Conservation (phyloP, 2,888 invertebrate species). For the Acrobasis consociella region DNA sequence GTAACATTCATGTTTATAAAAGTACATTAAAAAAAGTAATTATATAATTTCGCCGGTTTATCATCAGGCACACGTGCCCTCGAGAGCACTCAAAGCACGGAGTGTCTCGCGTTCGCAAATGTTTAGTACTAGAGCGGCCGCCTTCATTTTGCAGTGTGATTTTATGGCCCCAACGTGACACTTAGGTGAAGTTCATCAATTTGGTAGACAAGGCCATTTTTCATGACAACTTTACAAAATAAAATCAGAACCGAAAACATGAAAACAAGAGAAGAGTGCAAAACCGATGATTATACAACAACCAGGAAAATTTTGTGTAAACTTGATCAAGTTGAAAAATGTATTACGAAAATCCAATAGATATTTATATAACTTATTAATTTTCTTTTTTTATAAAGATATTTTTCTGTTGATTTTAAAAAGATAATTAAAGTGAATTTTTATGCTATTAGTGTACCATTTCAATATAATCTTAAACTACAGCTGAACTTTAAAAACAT, state of each 20-base stretch:
- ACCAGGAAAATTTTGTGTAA: too few species aligned
- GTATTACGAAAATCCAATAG: too few species aligned
- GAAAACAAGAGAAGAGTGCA: background rate
- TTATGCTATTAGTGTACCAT: too few species aligned
- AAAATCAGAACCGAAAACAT: background rate
- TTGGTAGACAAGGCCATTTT: conserved; percentile 9
- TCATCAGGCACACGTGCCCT: conserved; percentile 11
- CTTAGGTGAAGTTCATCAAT: conserved; percentile 23
- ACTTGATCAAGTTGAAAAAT: too few species aligned
- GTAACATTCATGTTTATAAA: too few species aligned
- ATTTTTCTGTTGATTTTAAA: too few species aligned
- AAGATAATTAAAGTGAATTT: too few species aligned
- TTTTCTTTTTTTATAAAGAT: too few species aligned
- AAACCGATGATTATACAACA: too few species aligned
- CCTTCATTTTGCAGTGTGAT: conserved; percentile 22
- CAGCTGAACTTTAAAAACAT: too few species aligned
- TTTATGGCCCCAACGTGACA: conserved; percentile 25
- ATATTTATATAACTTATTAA: too few species aligned
- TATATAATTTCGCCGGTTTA: conserved; percentile 8
- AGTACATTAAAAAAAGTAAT: background rate
- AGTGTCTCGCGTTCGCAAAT: conserved; percentile 12
- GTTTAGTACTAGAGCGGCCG: conserved; percentile 19
- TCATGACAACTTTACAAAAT: background rate
- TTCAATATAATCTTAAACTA: too few species aligned
- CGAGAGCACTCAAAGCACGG: conserved; percentile 8